Evolutionary conservation across 2,113 vertebrate species (phyloP), one percentile per base, ranked within the genome.

Genomic region (Aspidoscelis tigris): DNA sequence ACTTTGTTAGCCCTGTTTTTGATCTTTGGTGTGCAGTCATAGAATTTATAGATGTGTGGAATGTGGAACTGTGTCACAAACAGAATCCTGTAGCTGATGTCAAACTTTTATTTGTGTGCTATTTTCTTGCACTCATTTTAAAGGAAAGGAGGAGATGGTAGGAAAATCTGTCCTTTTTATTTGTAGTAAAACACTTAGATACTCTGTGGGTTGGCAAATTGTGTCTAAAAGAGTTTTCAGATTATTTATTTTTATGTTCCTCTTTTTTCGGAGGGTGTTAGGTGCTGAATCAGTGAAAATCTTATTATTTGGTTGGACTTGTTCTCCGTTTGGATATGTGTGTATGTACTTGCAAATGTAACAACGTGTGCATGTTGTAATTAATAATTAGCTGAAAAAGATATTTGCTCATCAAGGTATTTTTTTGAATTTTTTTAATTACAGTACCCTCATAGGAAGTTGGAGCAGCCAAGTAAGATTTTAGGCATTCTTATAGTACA

Each of bases 61-160:
- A 80, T 68, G 64, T 80, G 65, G 43, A 68, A 80, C 70, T 65
- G 70, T 70, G 78, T 80, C 78, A 80, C 47, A 80, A 69, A 80
- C 20, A 21, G 18, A 70, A 55, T 39, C 26, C 44, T 22, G 53
- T 39, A 22, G 78, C 39, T 80, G 44, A 47, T 69, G 44, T n/a
- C 58, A 50, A 79, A 68, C 43, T 80, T 5, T 12, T 16, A 20
- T 39, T 71, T n/a, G 24, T n/a, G 14, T 33, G 53, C 22, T 43
- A n/a, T 3, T 43, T 26, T 71, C 21, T 16, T 20, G 18, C 7
- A 24, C 68, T 71, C 50, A 41, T 1, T 33, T 50, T 81, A 50
- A 80, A 50, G 14, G 26, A 12, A 7, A 47, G 61, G 7, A 21
- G 5, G 8, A 50, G 18, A 53, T 39, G 47, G 26, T 33, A 70